Conservation (phyloP, 2,888 invertebrate genomes). For the Prosapia bicincta region DNA sequence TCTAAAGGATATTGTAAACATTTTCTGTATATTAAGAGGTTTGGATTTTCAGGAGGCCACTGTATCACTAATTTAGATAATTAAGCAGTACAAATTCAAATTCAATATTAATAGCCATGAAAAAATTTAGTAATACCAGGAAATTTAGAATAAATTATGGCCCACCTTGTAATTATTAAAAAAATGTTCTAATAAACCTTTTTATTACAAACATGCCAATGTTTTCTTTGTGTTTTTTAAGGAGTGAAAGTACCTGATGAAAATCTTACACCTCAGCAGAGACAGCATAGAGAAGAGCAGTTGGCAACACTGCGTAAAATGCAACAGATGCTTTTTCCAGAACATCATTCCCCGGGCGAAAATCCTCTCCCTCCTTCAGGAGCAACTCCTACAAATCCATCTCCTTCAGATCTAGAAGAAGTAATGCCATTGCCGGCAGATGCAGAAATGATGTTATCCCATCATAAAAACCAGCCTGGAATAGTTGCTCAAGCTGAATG, state of each 20-base stretch:
- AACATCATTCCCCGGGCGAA: conserved; percentile 48
- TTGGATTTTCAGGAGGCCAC: too few relatives aligned
- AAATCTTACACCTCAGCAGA: conserved; percentile 93
- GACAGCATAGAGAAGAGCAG: conserved; percentile 90
- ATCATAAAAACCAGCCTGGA: conserved; percentile 26
- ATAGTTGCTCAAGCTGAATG: conserved; percentile 56
- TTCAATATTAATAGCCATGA: too few relatives aligned
- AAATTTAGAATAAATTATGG: too few relatives aligned
- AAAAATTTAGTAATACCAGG: too few relatives aligned
- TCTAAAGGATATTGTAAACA: too few relatives aligned
- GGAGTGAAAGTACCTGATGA: conserved; percentile 92
- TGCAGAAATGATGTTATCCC: conserved; percentile 38
- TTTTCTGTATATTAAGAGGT: too few relatives aligned
- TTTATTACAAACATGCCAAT: too few relatives aligned
- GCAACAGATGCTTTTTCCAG: conserved; percentile 89
- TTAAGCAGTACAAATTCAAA: too few relatives aligned
- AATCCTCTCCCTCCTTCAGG: neutral
- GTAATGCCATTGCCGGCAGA: conserved; percentile 40
- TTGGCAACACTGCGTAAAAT: conserved; percentile 88
- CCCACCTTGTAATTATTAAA: too few relatives aligned
- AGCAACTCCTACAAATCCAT: conserved; percentile 17
- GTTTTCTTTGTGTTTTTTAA: conserved; percentile 39
- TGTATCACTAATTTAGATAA: too few relatives aligned
- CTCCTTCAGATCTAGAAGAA: conserved; percentile 43
- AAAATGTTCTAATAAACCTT: too few relatives aligned